Evolutionary conservation across 2,113 vertebrate species (phyloP).

Genomic region (Motacilla tschutschensis): DNA sequence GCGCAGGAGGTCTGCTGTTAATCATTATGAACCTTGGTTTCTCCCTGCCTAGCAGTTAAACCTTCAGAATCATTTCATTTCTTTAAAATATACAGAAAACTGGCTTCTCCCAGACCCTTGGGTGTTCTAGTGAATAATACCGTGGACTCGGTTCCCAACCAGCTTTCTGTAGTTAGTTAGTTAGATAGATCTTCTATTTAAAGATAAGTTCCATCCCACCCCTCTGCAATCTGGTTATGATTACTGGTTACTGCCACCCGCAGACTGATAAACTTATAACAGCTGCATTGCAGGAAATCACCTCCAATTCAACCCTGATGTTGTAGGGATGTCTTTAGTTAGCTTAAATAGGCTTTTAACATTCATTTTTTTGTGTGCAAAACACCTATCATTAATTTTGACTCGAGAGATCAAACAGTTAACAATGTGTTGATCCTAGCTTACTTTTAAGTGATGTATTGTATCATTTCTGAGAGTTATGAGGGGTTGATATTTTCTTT

Average conservation of each 20-base stretch:
- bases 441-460: constrained; percentile 76
- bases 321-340: constrained; percentile 75
- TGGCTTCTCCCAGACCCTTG: constrained; percentile 5
- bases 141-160: background rate
- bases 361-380: constrained; percentile 71
- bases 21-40: constrained; percentile 15
- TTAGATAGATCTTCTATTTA: constrained; percentile 39
- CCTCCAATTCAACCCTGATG: constrained; percentile 72
- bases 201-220: constrained; percentile 59
- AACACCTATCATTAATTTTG: constrained; percentile 78
- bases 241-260: constrained; percentile 77
- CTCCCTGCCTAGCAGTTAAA: constrained; percentile 42
- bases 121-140: constrained; percentile 10
- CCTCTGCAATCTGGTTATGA: constrained; percentile 73
- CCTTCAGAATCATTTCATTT: constrained; percentile 29
- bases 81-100: constrained; percentile 34
- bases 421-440: constrained; percentile 79
- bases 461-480: constrained; percentile 71
- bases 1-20: constrained; percentile 39
- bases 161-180: constrained; percentile 8
- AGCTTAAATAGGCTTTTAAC: constrained; percentile 74
- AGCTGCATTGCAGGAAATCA: constrained; percentile 80
- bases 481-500: constrained; percentile 66
- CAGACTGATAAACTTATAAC: constrained; percentile 80
- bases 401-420: constrained; percentile 78